Evolutionary conservation across 2,797 vertebrate genomes (phyloP).

Genomic region (Brachymystax lenok): DNA sequence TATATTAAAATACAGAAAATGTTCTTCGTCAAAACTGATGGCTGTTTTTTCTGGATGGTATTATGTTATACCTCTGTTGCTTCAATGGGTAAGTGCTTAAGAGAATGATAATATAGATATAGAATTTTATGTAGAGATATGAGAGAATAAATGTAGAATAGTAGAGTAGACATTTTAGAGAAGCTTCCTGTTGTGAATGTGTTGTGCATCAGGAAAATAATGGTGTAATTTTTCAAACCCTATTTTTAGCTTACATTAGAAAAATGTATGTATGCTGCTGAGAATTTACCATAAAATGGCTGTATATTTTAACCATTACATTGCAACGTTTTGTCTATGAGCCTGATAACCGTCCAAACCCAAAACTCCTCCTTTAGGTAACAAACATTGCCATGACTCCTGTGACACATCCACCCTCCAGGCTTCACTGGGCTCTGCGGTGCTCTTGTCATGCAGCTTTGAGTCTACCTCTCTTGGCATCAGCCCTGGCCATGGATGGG

Average conservation of each 20-base stretch:
- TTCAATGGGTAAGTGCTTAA: slow-evolving; percentile 38
- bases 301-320: background rate
- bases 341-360: background rate
- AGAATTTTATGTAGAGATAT: background rate
- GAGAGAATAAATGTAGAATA: background rate
- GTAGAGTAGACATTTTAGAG: background rate
- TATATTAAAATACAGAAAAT: background rate
- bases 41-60: slow-evolving; percentile 18
- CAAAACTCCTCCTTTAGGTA: slow-evolving; percentile 22
- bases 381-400: background rate
- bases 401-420: slow-evolving; percentile 17
- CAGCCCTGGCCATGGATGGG: background rate
- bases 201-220: no score
- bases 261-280: no score
- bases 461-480: background rate
- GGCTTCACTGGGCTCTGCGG: slow-evolving; percentile 22
- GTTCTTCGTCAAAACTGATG: background rate
- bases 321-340: background rate
- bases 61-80: slow-evolving; percentile 15
- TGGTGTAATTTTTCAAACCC: background rate
- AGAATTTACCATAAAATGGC: no score
- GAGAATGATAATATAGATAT: background rate
- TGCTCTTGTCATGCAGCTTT: slow-evolving; percentile 42
- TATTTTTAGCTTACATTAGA: background rate
- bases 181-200: no score